These are phyloP conservation scores for Meda fulgida DNA, from an alignment of 2,797 vertebrate genomes.

Conservation along the genomic window DNA sequence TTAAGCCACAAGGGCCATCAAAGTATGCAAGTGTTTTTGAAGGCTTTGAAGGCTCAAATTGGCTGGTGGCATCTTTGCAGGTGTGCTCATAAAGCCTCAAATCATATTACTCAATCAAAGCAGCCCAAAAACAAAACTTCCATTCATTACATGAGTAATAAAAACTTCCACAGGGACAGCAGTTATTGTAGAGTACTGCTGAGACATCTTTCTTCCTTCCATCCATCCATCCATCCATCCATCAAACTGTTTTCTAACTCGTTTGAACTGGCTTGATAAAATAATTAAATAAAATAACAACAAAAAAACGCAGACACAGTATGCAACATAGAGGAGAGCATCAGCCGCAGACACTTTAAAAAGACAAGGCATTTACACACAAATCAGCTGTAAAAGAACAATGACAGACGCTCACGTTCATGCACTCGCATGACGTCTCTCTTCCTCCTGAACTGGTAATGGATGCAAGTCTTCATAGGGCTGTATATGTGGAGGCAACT, in stretches of 20 bases:
- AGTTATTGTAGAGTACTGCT: background rate
- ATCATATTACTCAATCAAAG: conserved; percentile 22
- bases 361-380: conserved; percentile 14
- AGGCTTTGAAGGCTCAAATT: conserved; percentile 11
- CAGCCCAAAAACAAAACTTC: conserved; percentile 30
- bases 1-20: background rate
- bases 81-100: background rate
- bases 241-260: conserved; percentile 35
- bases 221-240: conserved; percentile 24
- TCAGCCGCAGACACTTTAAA: conserved; percentile 42
- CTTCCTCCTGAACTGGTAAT: conserved; percentile 46
- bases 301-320: background rate
- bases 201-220: conserved; percentile 27
- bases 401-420: conserved; percentile 15
- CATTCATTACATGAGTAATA: conserved; percentile 21
- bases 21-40: background rate
- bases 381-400: conserved; percentile 6
- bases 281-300: conserved; percentile 34
- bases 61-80: background rate
- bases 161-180: conserved; percentile 8
- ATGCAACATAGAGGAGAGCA: background rate
- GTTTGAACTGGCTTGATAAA: conserved; percentile 39
- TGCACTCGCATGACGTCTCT: conserved; percentile 48
- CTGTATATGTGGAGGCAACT: background rate
- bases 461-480: background rate